Evolutionary conservation across 2,797 vertebrate genomes (phyloP), one percentile per base, ranked within the genome.

Genomic region (Neomorphus geoffroyi): DNA sequence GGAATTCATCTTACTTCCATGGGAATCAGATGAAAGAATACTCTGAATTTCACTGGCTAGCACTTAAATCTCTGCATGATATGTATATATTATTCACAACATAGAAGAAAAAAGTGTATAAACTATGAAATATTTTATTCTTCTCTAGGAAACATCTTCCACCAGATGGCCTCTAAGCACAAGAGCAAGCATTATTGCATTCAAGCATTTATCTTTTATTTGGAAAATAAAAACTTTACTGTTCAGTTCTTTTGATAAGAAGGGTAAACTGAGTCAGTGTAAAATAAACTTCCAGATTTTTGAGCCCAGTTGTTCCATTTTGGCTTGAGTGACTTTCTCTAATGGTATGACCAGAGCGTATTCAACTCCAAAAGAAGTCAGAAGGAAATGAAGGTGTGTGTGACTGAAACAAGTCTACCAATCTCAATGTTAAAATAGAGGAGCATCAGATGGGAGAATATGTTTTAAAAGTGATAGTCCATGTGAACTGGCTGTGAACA

Each of bases 141-240:
- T 86, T 86, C 45, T 83, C 4, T 61, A 66, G 58, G 28, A 88
- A 79, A 21, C 13, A 32, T 43, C 54, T 90, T 86, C 90, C 90
- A 93, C 32, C 73, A 90, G 86, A 86, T 93, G 93, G 88, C 82
- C 90, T 93, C 91, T 92, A 95, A 80, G 32, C 26, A 75, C 60
- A 93, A 67, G 46, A 58, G 11, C 35, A 92, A 86, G 12, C 13
- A 80, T 78, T 65, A 69, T 13, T 21, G 33, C 69, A 61, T 56
- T 71, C 30, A 62, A 62, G 8, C 4, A 56, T 65, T 61, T 51
- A 35, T 28, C 6, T 7, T 13, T 65, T 35, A 58, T 28, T 22
- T 37, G 26, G 50, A 77, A 65, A 75, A 84, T 5, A 65, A 58
- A 46, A 28, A 24, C 10, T 2, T 35, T 58, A 21, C 14, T 56